Percentiles rank a stretch among this genome's conserved stretches.
Conservation (phyloP, 2,888 invertebrate genomes). For the Tryphoninae sp. region DNA sequence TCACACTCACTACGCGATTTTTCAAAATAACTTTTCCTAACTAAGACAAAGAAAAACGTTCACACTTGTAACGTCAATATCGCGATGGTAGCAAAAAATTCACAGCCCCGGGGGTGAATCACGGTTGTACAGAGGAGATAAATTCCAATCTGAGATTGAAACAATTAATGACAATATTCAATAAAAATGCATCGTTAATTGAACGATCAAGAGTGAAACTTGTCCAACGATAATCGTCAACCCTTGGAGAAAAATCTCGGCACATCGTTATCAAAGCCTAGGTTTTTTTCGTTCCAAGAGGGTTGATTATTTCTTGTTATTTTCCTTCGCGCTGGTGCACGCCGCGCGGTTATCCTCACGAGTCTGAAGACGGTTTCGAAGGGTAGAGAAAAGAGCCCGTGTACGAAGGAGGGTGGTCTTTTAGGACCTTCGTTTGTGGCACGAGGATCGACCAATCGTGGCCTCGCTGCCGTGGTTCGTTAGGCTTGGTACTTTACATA, state of each 20-base stretch:
- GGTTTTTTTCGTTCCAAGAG: slow-evolving; percentile 7
- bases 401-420: slow-evolving; percentile 71
- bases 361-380: slow-evolving; percentile 73
- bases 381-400: slow-evolving; percentile 43
- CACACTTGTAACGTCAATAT: not conserved
- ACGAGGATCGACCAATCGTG: slow-evolving; percentile 77
- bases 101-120: not conserved
- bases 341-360: slow-evolving; percentile 74
- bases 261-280: slow-evolving; percentile 2
- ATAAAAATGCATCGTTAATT: slow-evolving; percentile 15
- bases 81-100: not conserved
- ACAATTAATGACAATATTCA: not conserved
- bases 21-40: not conserved
- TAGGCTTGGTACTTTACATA: slow-evolving; percentile 69
- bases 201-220: slow-evolving; percentile 1
- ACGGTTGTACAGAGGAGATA: not conserved
- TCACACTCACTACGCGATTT: not conserved
- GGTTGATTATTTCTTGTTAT: not conserved
- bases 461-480: slow-evolving; percentile 72
- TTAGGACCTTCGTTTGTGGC: slow-evolving; percentile 69
- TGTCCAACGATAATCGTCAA: slow-evolving; percentile 6
- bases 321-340: slow-evolving; percentile 61
- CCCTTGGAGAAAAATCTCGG: slow-evolving; percentile 5
- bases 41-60: slow-evolving; percentile 5
- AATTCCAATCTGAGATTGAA: not conserved